Conservation (phyloP, 2,888 invertebrate genomes). For the Alloscopus bannaensis region DNA sequence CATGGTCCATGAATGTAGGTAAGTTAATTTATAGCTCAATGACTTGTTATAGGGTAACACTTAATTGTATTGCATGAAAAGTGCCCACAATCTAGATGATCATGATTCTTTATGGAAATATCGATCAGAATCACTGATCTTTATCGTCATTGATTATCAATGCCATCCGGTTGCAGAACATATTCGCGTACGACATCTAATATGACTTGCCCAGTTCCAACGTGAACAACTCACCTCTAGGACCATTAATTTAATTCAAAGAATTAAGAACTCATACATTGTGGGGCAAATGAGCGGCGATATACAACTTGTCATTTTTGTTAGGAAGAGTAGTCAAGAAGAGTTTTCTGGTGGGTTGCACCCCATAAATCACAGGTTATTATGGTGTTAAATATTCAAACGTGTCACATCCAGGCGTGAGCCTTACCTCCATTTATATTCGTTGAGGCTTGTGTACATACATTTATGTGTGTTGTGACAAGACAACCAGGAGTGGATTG, state of each 20-base stretch:
- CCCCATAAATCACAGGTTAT: slow-evolving; percentile 19
- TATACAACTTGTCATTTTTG: too few relatives aligned
- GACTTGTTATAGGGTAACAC: background rate
- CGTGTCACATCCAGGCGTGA: slow-evolving; percentile 39
- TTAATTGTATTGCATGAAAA: background rate
- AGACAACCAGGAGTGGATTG: slow-evolving; percentile 17
- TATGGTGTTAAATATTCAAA: slow-evolving; percentile 38
- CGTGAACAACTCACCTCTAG: background rate
- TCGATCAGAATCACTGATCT: too few relatives aligned
- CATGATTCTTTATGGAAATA: too few relatives aligned
- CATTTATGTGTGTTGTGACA: too few relatives aligned
- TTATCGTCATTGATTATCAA: too few relatives aligned
- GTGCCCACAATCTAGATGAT: too few relatives aligned
- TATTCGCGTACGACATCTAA: too few relatives aligned
- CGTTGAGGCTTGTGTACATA: too few relatives aligned
- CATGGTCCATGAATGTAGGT: background rate
- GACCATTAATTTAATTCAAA: background rate
- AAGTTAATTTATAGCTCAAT: too few relatives aligned
- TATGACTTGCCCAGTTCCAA: background rate
- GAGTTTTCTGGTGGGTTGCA: background rate
- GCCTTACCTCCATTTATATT: slow-evolving; percentile 43
- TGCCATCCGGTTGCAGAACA: too few relatives aligned
- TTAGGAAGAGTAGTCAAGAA: background rate
- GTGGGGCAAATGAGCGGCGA: too few relatives aligned
- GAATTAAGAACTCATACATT: background rate